phyloP scores from a whole-genome alignment of 2,888 invertebrate species.

The Hanleya hanleyi region DNA sequence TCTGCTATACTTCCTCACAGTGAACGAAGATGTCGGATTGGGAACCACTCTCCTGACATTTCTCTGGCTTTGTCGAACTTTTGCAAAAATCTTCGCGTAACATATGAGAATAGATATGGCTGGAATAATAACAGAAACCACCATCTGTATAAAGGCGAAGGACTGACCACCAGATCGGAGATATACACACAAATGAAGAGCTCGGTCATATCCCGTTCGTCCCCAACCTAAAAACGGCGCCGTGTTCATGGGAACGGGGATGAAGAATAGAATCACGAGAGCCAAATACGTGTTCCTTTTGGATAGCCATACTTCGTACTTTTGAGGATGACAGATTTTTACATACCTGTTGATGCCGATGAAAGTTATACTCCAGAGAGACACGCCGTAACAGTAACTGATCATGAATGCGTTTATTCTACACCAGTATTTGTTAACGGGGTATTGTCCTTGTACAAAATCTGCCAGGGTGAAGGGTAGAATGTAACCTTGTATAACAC shows the following conservation, averaged over 20 bases:
- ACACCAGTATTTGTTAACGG: slow-evolving; percentile 7
- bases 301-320: slow-evolving; percentile 13
- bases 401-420: slow-evolving; percentile 21
- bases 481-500: slow-evolving; percentile 21
- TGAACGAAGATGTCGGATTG: not conserved
- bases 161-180: slow-evolving; percentile 15
- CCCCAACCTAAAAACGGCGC: slow-evolving; percentile 27
- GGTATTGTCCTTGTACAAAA: slow-evolving; percentile 11
- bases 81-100: slow-evolving; percentile 14
- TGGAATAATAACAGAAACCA: slow-evolving; percentile 9
- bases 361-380: slow-evolving; percentile 20
- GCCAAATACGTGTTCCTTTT: not conserved
- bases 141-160: slow-evolving; percentile 12
- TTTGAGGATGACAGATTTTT: slow-evolving; percentile 24
- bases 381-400: slow-evolving; percentile 12
- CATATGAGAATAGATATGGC: slow-evolving; percentile 13
- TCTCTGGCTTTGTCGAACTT: not conserved
- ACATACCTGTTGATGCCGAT: slow-evolving; percentile 29
- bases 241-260: not conserved
- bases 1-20: slow-evolving; percentile 15
- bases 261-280: slow-evolving; percentile 13
- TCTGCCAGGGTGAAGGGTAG: slow-evolving; percentile 10
- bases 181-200: slow-evolving; percentile 25
- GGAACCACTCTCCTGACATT: not conserved
- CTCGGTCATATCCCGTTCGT: not conserved